Evolutionary conservation across 2,797 vertebrate species (phyloP).

Genomic region (Sebastiscus tertius): DNA sequence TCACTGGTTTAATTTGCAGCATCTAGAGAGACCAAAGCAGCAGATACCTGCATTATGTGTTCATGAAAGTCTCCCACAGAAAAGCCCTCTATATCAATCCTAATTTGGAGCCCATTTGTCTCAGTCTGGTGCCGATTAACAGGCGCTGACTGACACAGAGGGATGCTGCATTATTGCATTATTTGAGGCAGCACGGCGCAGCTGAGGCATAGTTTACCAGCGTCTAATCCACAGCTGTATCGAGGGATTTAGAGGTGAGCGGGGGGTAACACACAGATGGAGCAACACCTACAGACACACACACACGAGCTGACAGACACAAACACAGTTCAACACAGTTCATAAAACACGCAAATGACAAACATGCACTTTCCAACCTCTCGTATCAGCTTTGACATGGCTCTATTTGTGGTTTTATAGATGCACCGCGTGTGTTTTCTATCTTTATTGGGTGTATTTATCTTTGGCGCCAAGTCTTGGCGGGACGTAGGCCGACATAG

Average conservation of each 20-base stretch:
- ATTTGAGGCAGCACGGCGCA: slow-evolving; percentile 46
- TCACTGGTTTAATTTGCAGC: slow-evolving; percentile 34
- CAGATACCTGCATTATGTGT: slow-evolving; percentile 49
- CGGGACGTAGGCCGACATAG: slow-evolving; percentile 48
- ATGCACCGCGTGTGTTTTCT: slow-evolving; percentile 44
- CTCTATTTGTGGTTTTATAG: slow-evolving; percentile 50
- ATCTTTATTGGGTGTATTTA: slow-evolving; percentile 67
- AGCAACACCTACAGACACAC: not conserved
- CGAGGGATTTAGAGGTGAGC: slow-evolving; percentile 49
- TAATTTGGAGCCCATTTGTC: slow-evolving; percentile 61
- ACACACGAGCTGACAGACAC: not conserved
- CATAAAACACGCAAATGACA: slow-evolving; percentile 45
- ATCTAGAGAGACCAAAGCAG: slow-evolving; percentile 13
- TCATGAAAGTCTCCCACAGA: slow-evolving; percentile 57
- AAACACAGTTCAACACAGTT: slow-evolving; percentile 23
- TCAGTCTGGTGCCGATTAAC: slow-evolving; percentile 54
- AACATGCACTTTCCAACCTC: slow-evolving; percentile 27
- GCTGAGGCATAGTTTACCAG: slow-evolving; percentile 59
- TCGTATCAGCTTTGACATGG: slow-evolving; percentile 12
- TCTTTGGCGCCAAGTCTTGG: slow-evolving; percentile 47
- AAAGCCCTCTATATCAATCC: slow-evolving; percentile 64
- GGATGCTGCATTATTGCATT: slow-evolving; percentile 56
- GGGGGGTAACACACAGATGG: slow-evolving; percentile 8
- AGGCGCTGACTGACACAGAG: slow-evolving; percentile 62
- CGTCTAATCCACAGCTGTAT: slow-evolving; percentile 53